These are phyloP conservation scores for Zootermopsis nevadensis DNA, from an alignment of 2,888 invertebrate species.

Conservation along the genomic window DNA sequence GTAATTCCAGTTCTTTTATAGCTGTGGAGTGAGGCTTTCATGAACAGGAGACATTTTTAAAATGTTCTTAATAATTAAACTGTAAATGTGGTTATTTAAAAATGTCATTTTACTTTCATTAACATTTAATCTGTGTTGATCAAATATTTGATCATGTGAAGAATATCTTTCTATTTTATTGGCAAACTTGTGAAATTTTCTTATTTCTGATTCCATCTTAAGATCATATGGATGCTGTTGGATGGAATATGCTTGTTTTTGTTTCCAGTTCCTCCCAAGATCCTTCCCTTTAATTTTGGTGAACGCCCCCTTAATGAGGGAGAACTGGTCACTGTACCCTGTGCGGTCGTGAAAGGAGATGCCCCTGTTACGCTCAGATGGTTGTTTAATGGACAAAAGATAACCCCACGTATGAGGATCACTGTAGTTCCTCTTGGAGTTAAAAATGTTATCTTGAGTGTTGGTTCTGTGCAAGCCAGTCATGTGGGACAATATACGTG, in stretches of 20 bases:
- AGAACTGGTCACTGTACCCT: slow-evolving; percentile 69
- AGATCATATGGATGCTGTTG: too few relatives aligned
- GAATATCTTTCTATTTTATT: not conserved
- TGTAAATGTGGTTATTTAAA: too few relatives aligned
- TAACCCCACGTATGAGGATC: slow-evolving; percentile 64
- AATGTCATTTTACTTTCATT: too few relatives aligned
- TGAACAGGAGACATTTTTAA: too few relatives aligned
- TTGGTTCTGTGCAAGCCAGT: slow-evolving; percentile 74
- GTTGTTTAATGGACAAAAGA: slow-evolving; percentile 73
- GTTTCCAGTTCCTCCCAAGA: slow-evolving; percentile 72
- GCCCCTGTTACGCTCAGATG: slow-evolving; percentile 78
- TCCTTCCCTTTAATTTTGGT: slow-evolving; percentile 74
- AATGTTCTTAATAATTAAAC: too few relatives aligned
- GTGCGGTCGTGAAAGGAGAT: slow-evolving; percentile 75
- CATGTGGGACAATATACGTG: slow-evolving; percentile 83
- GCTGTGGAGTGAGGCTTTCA: too few relatives aligned
- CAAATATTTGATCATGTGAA: not conserved
- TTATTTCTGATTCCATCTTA: too few relatives aligned
- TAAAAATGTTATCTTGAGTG: slow-evolving; percentile 74
- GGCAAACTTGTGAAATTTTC: not conserved
- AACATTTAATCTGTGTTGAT: not conserved
- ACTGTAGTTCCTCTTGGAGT: slow-evolving; percentile 57
- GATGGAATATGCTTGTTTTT: not conserved
- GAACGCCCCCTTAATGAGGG: slow-evolving; percentile 75
- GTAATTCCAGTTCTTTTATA: too few relatives aligned